Evolutionary conservation across 2,888 invertebrate species (phyloP).

Genomic region (Dendrolimus houi): DNA sequence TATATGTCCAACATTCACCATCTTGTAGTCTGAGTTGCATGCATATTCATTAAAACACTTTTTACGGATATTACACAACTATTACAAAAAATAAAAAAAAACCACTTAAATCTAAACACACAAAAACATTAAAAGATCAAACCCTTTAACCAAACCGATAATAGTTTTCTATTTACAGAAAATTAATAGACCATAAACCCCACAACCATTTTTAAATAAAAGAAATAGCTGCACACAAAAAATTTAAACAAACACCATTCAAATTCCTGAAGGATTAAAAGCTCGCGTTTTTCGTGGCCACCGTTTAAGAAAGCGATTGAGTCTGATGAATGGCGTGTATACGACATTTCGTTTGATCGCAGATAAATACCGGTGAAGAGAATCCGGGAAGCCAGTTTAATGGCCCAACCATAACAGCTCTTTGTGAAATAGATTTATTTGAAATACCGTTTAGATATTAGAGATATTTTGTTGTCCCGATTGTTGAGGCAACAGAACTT

Average conservation of each 20-base stretch:
- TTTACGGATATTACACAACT: no score
- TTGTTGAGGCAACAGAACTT: no score
- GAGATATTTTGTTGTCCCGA: background rate
- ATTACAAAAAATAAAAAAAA: background rate
- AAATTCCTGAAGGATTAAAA: background rate
- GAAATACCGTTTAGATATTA: background rate
- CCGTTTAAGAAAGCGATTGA: constrained; percentile 39
- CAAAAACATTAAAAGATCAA: background rate
- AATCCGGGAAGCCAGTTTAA: constrained; percentile 49
- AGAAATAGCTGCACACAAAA: background rate
- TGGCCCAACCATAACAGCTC: constrained; percentile 24
- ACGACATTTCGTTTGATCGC: constrained; percentile 58
- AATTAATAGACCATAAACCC: background rate
- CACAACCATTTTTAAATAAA: background rate
- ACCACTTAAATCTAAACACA: background rate
- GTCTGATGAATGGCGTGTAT: constrained; percentile 53
- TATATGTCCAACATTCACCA: no score
- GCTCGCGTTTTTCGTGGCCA: constrained; percentile 53
- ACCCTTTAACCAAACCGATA: background rate
- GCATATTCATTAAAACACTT: no score
- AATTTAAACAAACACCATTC: background rate
- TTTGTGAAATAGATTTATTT: constrained; percentile 16
- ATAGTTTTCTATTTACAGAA: background rate
- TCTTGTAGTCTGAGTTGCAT: no score
- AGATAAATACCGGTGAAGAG: constrained; percentile 58